phyloP scores from a whole-genome alignment of 2,113 vertebrate genomes.

The Nyctibius bracteatus region DNA sequence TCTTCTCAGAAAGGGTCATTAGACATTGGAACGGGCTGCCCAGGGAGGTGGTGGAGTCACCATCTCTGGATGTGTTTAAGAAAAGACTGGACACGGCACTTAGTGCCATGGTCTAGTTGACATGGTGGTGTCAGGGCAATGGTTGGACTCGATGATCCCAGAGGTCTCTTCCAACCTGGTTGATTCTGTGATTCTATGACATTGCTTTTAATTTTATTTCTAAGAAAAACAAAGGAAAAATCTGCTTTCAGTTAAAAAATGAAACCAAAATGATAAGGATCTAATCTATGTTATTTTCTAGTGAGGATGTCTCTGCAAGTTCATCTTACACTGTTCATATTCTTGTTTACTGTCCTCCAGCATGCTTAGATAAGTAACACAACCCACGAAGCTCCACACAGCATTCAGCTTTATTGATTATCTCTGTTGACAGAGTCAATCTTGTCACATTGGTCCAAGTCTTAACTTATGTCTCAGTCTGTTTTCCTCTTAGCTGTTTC shows the following conservation, averaged over 20 bases:
- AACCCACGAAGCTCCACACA: not conserved
- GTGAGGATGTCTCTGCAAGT: not conserved
- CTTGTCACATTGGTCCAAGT: not conserved
- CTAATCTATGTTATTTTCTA: not conserved
- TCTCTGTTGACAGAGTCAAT: not conserved
- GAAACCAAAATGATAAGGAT: not conserved
- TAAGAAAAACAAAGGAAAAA: not conserved
- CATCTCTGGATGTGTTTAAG: too few species aligned
- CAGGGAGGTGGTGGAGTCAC: too few species aligned
- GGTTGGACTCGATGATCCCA: too few species aligned
- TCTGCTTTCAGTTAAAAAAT: not conserved
- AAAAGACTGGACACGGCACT: too few species aligned
- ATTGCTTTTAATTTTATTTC: not conserved
- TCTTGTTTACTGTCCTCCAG: not conserved
- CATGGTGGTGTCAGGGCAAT: too few species aligned
- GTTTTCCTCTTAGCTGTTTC: not conserved
- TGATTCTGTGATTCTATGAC: too few species aligned
- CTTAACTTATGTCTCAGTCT: not conserved
- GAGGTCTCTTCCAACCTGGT: too few species aligned
- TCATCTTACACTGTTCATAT: not conserved
- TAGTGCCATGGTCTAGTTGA: too few species aligned
- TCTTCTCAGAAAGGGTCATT: too few species aligned
- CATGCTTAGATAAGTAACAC: not conserved
- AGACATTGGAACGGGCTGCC: too few species aligned
- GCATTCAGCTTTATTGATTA: not conserved